phyloP scores from a whole-genome alignment of 1,140 invertebrate species.

The Sinonovacula constricta region DNA sequence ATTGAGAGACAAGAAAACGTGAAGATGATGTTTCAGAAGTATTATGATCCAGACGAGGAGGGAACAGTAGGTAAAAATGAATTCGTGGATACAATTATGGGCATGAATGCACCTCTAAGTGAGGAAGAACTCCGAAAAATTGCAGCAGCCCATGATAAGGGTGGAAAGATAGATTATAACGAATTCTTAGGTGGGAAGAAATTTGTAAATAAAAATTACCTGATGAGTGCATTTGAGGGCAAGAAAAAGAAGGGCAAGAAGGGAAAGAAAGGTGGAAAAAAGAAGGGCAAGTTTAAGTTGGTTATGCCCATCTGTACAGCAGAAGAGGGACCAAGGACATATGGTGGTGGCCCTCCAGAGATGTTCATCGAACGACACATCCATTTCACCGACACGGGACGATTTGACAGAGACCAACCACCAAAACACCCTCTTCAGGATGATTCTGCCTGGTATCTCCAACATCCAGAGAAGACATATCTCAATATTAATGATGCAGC shows the following conservation, averaged over 20 bases:
- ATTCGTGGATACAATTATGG: constrained; percentile 68
- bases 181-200: constrained; percentile 78
- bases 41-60: constrained; percentile 72
- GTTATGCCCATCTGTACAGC: constrained; percentile 77
- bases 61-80: constrained; percentile 70
- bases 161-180: constrained; percentile 76
- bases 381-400: constrained; percentile 76
- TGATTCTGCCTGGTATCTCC: constrained; percentile 78
- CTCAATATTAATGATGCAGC: constrained; percentile 77
- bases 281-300: constrained; percentile 77
- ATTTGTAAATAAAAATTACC: constrained; percentile 78
- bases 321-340: constrained; percentile 71
- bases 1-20: constrained; percentile 68
- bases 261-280: constrained; percentile 67
- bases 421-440: constrained; percentile 77
- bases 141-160: constrained; percentile 69
- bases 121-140: constrained; percentile 74
- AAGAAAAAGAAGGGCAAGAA: constrained; percentile 78
- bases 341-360: constrained; percentile 75
- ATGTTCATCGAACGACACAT: constrained; percentile 74
- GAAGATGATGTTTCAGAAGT: constrained; percentile 68
- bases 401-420: constrained; percentile 77
- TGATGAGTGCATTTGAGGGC: constrained; percentile 76
- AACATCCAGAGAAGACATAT: constrained; percentile 75
- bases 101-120: constrained; percentile 70